Percentiles rank a stretch among this genome's conserved stretches.
These are phyloP conservation scores for Zaprionus davidi DNA, from an alignment of 1,140 invertebrate species.

Conservation along the genomic window DNA sequence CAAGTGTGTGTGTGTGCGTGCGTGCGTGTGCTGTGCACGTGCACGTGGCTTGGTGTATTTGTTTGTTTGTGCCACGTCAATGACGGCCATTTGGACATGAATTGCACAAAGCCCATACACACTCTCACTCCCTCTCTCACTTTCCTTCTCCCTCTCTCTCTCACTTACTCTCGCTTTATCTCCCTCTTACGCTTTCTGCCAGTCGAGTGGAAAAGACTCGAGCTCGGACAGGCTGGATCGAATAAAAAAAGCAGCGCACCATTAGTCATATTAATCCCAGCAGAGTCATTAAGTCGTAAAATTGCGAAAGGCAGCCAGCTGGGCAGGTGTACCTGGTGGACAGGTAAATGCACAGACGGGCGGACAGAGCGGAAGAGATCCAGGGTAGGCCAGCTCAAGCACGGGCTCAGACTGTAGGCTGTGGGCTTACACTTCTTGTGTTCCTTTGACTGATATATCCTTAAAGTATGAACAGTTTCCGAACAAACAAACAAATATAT, in stretches of 20 bases:
- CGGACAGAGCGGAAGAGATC: too few species aligned
- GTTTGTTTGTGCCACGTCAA: constrained; percentile 33
- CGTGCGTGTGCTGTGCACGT: constrained; percentile 21
- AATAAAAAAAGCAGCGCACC: constrained; percentile 72
- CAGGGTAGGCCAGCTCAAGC: neutral
- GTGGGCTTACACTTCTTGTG: constrained; percentile 31
- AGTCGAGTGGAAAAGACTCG: constrained; percentile 3
- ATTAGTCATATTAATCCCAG: constrained; percentile 83
- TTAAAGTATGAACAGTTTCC: constrained; percentile 15
- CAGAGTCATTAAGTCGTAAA: constrained; percentile 83
- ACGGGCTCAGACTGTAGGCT: neutral
- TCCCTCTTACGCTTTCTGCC: neutral
- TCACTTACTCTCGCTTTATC: neutral
- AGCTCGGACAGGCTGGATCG: constrained; percentile 48
- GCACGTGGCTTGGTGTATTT: constrained; percentile 25
- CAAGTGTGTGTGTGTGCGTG: constrained; percentile 7
- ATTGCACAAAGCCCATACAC: constrained; percentile 69
- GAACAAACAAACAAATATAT: constrained; percentile 5
- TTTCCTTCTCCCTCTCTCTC: neutral
- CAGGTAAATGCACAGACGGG: neutral
- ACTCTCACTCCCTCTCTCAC: neutral
- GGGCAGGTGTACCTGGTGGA: constrained; percentile 7
- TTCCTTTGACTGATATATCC: constrained; percentile 38
- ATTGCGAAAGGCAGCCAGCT: constrained; percentile 61
- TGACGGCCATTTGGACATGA: constrained; percentile 62